These are phyloP conservation scores for Monochamus alternatus DNA, from an alignment of 2,888 invertebrate genomes.

Conservation along the genomic window DNA sequence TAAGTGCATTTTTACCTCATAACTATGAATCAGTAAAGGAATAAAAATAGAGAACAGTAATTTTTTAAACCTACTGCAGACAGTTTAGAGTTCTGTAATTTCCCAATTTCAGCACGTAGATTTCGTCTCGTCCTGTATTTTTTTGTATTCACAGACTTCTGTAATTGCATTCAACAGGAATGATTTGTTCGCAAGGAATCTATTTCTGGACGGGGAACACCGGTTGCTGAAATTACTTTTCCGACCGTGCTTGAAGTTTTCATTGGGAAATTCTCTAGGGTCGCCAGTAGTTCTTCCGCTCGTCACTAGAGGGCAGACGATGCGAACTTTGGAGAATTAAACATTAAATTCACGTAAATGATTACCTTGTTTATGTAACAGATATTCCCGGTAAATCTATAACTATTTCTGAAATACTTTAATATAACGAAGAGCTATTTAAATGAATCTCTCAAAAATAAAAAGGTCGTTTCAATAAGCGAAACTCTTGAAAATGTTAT, in stretches of 20 bases:
- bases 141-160: neutral
- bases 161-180: neutral
- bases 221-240: neutral
- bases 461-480: too few species aligned
- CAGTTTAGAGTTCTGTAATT: too few species aligned
- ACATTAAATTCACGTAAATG: neutral
- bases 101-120: neutral
- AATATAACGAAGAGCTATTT: too few species aligned
- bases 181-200: neutral
- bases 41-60: too few species aligned
- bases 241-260: neutral
- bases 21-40: too few species aligned
- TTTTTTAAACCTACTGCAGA: too few species aligned
- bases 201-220: neutral
- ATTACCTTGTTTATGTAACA: neutral
- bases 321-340: neutral
- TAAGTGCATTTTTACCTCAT: too few species aligned
- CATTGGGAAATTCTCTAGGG: neutral
- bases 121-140: neutral
- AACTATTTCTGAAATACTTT: too few species aligned
- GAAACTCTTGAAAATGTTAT: neutral
- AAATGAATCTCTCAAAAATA: too few species aligned
- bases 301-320: slow-evolving; percentile 3
- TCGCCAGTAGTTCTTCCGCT: neutral
- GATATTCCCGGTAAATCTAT: neutral